Percentiles rank a stretch among this genome's conserved stretches.
Evolutionary conservation across 2,888 invertebrate genomes (phyloP).

Genomic region (Pelosia muscerda): DNA sequence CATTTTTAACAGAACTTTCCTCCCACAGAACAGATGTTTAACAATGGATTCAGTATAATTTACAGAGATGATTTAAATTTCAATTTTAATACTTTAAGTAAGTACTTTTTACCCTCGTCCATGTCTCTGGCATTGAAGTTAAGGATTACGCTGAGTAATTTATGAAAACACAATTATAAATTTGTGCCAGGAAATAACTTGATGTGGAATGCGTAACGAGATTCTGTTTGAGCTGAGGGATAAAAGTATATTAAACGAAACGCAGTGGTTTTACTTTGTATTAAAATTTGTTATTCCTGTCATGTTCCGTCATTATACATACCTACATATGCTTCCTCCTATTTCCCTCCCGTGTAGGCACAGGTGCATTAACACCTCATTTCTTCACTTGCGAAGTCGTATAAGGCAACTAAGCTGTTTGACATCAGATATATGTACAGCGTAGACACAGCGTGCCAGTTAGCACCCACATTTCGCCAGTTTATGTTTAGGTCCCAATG

Average conservation of each 20-base stretch:
- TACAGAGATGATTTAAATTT: not conserved
- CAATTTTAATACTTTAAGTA: constrained; percentile 6
- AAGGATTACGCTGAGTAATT: constrained; percentile 13
- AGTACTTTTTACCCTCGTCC: not conserved
- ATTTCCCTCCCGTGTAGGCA: too few relatives aligned
- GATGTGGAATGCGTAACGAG: not conserved
- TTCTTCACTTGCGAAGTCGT: too few relatives aligned
- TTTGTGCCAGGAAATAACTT: not conserved
- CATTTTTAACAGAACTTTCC: not conserved
- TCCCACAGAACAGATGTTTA: not conserved
- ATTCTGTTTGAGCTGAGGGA: not conserved
- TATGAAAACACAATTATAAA: not conserved
- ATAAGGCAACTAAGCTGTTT: too few relatives aligned
- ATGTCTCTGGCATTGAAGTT: constrained; percentile 4
- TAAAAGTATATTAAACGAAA: not conserved
- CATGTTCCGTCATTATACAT: too few relatives aligned
- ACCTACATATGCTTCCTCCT: too few relatives aligned
- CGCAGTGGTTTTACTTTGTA: not conserved
- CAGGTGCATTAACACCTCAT: too few relatives aligned
- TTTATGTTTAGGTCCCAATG: too few relatives aligned
- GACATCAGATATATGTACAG: too few relatives aligned
- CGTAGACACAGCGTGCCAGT: too few relatives aligned
- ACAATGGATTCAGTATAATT: not conserved
- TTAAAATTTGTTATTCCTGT: not conserved
- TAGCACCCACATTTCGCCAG: too few relatives aligned